Conservation (phyloP, 2,888 invertebrate species). For the Hydrotaea cyrtoneurina region DNA sequence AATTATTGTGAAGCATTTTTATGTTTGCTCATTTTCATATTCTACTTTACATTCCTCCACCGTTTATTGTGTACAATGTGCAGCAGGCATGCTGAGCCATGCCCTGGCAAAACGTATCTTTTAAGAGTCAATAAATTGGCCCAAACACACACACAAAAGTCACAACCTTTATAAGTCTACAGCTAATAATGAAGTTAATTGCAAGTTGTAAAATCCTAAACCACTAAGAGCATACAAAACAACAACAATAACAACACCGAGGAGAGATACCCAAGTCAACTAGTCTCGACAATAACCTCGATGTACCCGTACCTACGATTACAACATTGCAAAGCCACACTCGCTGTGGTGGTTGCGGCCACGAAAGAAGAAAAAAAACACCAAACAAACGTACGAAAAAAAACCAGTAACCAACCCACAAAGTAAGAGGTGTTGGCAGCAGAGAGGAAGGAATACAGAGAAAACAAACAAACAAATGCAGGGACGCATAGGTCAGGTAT, state of each 20-base stretch:
- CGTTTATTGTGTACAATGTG: too few species aligned
- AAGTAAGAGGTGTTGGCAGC: not conserved
- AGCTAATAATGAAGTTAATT: constrained; percentile 42
- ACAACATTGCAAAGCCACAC: constrained; percentile 24
- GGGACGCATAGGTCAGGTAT: constrained; percentile 64
- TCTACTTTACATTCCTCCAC: too few species aligned
- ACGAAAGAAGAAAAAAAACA: not conserved
- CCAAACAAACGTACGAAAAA: not conserved
- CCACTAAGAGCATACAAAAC: constrained; percentile 43
- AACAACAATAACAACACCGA: constrained; percentile 10
- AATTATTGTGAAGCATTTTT: too few species aligned
- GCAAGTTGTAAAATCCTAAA: constrained; percentile 55
- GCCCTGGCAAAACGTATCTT: not conserved
- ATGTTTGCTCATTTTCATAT: too few species aligned
- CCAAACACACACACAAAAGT: constrained; percentile 25
- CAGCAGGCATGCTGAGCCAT: not conserved
- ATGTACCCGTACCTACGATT: not conserved
- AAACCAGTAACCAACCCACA: constrained; percentile 8
- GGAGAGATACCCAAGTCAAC: not conserved
- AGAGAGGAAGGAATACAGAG: constrained; percentile 14
- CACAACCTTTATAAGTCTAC: constrained; percentile 20
- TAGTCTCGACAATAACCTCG: constrained; percentile 14
- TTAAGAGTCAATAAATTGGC: not conserved
- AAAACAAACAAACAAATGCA: constrained; percentile 38
- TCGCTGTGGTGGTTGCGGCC: not conserved